Conservation (phyloP, 2,113 vertebrate genomes). For the Cephalopholis sonnerati region DNA sequence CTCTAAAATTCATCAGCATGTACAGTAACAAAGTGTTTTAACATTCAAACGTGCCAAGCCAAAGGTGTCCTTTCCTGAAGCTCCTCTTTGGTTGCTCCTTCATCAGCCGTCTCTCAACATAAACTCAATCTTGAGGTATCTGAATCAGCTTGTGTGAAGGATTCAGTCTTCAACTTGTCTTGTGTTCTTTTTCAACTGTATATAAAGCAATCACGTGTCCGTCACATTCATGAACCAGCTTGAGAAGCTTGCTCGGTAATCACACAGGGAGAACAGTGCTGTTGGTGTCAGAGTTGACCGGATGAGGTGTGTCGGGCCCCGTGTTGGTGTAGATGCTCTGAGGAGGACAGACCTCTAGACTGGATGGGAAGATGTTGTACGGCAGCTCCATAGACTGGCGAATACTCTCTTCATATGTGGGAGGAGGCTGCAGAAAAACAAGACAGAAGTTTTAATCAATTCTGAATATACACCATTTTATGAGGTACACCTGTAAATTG, state of each 20-base stretch:
- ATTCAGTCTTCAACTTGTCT: background rate
- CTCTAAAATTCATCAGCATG: background rate
- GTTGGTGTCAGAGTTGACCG: constrained; percentile 12
- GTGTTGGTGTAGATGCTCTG: constrained; percentile 30
- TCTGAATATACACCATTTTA: background rate
- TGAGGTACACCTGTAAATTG: background rate
- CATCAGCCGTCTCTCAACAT: constrained; percentile 1
- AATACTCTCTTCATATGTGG: constrained; percentile 84
- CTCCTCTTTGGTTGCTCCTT: constrained; percentile 58
- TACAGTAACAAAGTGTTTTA: constrained; percentile 13
- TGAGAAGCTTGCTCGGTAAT: constrained; percentile 1
- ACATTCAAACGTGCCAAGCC: constrained; percentile 51
- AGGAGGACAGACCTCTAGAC: constrained; percentile 30
- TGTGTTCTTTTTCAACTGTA: background rate
- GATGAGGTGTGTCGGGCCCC: constrained; percentile 12
- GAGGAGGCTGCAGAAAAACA: constrained; percentile 74
- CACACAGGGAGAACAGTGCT: constrained; percentile 51
- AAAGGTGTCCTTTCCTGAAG: background rate
- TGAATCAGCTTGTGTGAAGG: constrained; percentile 30
- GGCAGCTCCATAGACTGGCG: constrained; percentile 77
- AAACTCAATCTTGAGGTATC: constrained; percentile 46
- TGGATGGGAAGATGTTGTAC: constrained; percentile 54
- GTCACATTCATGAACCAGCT: constrained; percentile 14
- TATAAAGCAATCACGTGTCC: background rate
- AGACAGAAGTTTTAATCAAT: background rate